phyloP scores from a whole-genome alignment of 2,797 vertebrate genomes.

The Propithecus perrieri region DNA sequence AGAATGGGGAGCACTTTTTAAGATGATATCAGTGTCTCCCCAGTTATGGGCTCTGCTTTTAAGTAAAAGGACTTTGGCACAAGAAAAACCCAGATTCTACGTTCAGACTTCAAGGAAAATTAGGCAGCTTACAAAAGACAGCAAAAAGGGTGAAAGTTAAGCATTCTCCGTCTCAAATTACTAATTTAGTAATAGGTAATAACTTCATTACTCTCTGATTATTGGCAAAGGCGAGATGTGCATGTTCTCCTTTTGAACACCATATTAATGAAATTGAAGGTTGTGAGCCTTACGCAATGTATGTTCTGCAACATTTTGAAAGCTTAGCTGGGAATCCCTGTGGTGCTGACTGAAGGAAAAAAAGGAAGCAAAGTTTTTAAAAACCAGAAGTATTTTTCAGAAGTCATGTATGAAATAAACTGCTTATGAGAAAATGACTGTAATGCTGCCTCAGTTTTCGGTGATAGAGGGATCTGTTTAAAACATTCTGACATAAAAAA shows the following conservation, averaged over 20 bases:
- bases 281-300: background rate
- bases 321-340: slow-evolving; percentile 68
- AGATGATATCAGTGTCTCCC: slow-evolving; percentile 43
- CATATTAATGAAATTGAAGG: slow-evolving; percentile 57
- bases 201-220: slow-evolving; percentile 54
- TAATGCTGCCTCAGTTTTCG: slow-evolving; percentile 64
- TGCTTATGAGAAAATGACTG: slow-evolving; percentile 74
- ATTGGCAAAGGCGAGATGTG: slow-evolving; percentile 42
- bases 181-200: slow-evolving; percentile 48
- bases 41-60: slow-evolving; percentile 1
- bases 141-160: slow-evolving; percentile 47
- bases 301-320: slow-evolving; percentile 75
- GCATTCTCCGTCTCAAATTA: slow-evolving; percentile 59
- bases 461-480: slow-evolving; percentile 79
- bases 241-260: background rate
- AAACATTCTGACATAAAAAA: slow-evolving; percentile 81
- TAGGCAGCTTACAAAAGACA: slow-evolving; percentile 48
- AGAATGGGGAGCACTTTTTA: slow-evolving; percentile 58
- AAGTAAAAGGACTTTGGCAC: background rate
- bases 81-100: slow-evolving; percentile 20
- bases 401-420: slow-evolving; percentile 80
- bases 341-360: slow-evolving; percentile 68
- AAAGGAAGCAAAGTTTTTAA: slow-evolving; percentile 73
- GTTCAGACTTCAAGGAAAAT: slow-evolving; percentile 29
- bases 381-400: slow-evolving; percentile 74